phyloP scores from a whole-genome alignment of 2,888 invertebrate genomes.

The Odontocolon sp. region DNA sequence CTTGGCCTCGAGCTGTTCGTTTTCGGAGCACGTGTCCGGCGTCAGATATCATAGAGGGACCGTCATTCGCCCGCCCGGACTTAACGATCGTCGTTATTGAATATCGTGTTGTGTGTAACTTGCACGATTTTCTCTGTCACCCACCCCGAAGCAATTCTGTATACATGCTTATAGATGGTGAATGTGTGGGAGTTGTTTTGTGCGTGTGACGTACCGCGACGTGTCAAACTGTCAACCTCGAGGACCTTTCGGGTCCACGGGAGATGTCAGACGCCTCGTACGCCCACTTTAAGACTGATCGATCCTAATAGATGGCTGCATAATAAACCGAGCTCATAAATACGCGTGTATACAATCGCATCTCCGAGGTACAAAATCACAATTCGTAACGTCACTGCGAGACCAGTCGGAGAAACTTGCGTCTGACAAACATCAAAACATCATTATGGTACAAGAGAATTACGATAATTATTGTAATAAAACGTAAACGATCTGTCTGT shows the following conservation, averaged over 20 bases:
- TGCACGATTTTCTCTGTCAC: constrained; percentile 32
- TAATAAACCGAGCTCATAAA: constrained; percentile 67
- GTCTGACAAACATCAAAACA: too few relatives aligned
- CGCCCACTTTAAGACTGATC: constrained; percentile 77
- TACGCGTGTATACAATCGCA: constrained; percentile 1
- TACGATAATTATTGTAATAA: constrained; percentile 5
- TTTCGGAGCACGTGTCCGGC: constrained; percentile 76
- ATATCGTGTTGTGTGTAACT: constrained; percentile 64
- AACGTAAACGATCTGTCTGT: neutral
- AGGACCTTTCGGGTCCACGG: constrained; percentile 64
- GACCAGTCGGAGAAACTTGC: too few relatives aligned
- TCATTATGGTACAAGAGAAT: too few relatives aligned
- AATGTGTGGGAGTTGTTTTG: neutral
- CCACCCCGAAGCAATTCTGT: constrained; percentile 3
- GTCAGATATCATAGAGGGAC: constrained; percentile 75
- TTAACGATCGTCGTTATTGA: constrained; percentile 79
- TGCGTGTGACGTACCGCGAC: constrained; percentile 45
- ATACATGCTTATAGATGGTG: constrained; percentile 43
- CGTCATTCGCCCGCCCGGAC: constrained; percentile 56
- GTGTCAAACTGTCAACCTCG: constrained; percentile 73
- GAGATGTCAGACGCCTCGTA: constrained; percentile 63
- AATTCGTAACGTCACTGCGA: neutral
- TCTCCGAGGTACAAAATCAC: constrained; percentile 3
- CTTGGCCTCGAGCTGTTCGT: constrained; percentile 64
- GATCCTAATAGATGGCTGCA: constrained; percentile 74